Percentiles rank a stretch among this genome's conserved stretches.
Evolutionary conservation across 2,113 vertebrate genomes (phyloP).

Genomic region (Hippocampus zosterae): DNA sequence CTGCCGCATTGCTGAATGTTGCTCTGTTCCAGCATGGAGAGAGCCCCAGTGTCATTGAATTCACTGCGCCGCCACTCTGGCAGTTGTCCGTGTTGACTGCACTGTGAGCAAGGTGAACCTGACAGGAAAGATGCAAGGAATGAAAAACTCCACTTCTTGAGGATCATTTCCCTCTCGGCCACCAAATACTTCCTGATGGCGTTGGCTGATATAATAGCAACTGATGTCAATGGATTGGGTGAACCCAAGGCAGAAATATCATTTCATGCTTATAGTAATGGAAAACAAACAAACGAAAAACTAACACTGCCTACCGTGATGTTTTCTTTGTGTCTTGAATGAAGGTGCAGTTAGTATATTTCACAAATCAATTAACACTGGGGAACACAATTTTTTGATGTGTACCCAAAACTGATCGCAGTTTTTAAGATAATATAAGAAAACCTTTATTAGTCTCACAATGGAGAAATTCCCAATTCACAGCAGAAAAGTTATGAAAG

Average conservation of each 20-base stretch:
- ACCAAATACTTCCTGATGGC: slow-evolving; percentile 54
- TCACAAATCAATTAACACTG: no score
- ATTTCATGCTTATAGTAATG: background rate
- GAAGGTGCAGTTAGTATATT: no score
- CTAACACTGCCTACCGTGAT: no score
- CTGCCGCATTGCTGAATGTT: slow-evolving; percentile 5
- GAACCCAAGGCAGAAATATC: slow-evolving; percentile 29
- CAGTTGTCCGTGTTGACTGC: slow-evolving; percentile 58
- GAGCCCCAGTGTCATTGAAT: slow-evolving; percentile 60
- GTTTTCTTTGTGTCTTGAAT: no score
- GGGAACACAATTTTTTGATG: no score
- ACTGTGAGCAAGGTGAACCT: slow-evolving; percentile 57
- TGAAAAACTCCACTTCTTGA: slow-evolving; percentile 61
- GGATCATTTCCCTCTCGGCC: slow-evolving; percentile 59
- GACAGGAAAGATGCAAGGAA: slow-evolving; percentile 66
- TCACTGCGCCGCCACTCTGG: slow-evolving; percentile 57
- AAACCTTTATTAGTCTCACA: no score
- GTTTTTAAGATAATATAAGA: no score
- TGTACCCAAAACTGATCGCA: no score
- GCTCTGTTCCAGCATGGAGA: background rate
- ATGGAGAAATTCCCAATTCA: no score
- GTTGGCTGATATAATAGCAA: slow-evolving; percentile 52
- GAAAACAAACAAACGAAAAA: no score
- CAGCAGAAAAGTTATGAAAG: no score
- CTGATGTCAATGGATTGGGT: slow-evolving; percentile 42